phyloP scores from a whole-genome alignment of 2,797 vertebrate species.

The Atherinosoma microstoma region DNA sequence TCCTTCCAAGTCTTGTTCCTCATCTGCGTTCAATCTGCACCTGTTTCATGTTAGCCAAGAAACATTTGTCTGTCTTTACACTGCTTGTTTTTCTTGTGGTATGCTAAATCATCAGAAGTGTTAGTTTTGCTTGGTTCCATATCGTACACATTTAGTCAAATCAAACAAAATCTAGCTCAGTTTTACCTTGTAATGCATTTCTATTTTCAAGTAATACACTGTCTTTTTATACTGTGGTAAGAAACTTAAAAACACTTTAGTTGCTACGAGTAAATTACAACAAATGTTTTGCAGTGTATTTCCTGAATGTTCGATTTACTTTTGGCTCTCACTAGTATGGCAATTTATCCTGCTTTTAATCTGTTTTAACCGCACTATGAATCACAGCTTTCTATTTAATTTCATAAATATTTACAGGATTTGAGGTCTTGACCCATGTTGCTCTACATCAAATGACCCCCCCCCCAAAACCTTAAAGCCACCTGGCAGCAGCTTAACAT shows the following conservation, averaged over 20 bases:
- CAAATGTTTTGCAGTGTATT: neutral
- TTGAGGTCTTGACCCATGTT: constrained; percentile 37
- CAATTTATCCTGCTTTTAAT: constrained; percentile 33
- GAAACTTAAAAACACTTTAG: neutral
- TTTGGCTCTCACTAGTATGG: constrained; percentile 6
- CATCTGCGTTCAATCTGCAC: too few species aligned
- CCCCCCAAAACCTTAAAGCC: constrained; percentile 27
- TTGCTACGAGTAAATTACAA: neutral
- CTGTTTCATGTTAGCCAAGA: too few species aligned
- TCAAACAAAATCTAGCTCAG: neutral
- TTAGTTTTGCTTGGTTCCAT: too few species aligned
- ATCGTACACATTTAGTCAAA: neutral
- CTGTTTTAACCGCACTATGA: constrained; percentile 31
- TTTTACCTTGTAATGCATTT: neutral
- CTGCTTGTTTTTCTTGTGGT: too few species aligned
- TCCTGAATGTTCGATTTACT: constrained; percentile 23
- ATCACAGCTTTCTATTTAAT: constrained; percentile 32
- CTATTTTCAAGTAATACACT: too few species aligned
- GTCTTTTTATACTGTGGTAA: neutral
- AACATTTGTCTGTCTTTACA: too few species aligned
- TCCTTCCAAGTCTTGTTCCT: too few species aligned
- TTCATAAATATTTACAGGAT: constrained; percentile 41
- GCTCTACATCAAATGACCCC: constrained; percentile 46
- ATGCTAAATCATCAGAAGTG: too few species aligned
- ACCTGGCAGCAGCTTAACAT: constrained; percentile 49